These are phyloP conservation scores for Cydia amplana DNA, from an alignment of 1,140 invertebrate species.

Conservation along the genomic window DNA sequence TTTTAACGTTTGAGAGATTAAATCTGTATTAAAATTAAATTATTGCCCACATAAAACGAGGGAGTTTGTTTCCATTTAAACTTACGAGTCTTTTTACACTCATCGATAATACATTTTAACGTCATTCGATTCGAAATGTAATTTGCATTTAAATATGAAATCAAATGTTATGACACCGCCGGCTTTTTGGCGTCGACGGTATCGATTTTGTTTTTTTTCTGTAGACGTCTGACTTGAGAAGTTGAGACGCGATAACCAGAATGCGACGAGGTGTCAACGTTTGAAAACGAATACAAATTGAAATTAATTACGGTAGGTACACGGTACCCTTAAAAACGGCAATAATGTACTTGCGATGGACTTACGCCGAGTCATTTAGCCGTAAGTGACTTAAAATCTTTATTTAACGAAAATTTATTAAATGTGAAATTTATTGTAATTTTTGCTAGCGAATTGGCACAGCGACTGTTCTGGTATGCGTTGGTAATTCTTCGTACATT, in stretches of 20 bases:
- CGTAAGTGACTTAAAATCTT: background rate
- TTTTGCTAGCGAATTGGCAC: slow-evolving; percentile 8
- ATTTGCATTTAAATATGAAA: slow-evolving; percentile 5
- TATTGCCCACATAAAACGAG: background rate
- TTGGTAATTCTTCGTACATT: slow-evolving; percentile 6
- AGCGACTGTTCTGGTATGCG: slow-evolving; percentile 27
- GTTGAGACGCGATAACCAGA: background rate
- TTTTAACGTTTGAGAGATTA: slow-evolving; percentile 16
- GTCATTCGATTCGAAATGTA: slow-evolving; percentile 13
- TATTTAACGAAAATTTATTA: background rate
- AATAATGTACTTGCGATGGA: background rate
- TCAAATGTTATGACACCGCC: slow-evolving; percentile 3
- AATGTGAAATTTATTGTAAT: slow-evolving; percentile 10
- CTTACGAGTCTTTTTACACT: slow-evolving; percentile 10
- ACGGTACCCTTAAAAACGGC: background rate
- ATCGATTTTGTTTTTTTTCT: background rate
- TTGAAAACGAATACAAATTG: slow-evolving; percentile 6
- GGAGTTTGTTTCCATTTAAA: slow-evolving; percentile 15
- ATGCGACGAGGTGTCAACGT: background rate
- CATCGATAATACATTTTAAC: slow-evolving; percentile 15
- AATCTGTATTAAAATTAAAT: slow-evolving; percentile 17
- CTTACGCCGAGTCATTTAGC: background rate
- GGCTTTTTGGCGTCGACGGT: slow-evolving; percentile 6
- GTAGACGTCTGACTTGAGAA: background rate
- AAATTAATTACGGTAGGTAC: slow-evolving; percentile 17